Evolutionary conservation across 2,888 invertebrate species (phyloP).

Genomic region (Nomada ruficornis): DNA sequence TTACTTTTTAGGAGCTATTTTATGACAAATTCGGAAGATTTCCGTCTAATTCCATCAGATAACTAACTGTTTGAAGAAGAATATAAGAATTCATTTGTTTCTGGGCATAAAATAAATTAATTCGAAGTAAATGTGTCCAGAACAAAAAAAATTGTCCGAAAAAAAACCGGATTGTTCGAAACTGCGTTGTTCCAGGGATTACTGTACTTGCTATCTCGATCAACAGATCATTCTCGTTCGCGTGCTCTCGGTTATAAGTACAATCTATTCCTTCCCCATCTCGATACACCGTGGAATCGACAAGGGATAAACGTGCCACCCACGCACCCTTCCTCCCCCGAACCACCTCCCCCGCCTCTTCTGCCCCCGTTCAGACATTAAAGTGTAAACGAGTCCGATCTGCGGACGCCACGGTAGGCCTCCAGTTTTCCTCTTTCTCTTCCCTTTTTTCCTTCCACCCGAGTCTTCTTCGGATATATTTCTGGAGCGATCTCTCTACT

Average conservation of each 20-base stretch:
- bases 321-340: conserved; percentile 64
- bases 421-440: conserved; percentile 67
- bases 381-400: conserved; percentile 80
- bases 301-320: conserved; percentile 73
- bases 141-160: no score
- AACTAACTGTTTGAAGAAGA: no score
- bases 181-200: no score
- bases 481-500: conserved; percentile 70
- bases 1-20: no score
- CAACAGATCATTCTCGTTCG: conserved; percentile 35
- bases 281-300: conserved; percentile 65
- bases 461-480: conserved; percentile 63
- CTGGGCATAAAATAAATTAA: no score
- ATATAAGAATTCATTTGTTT: no score
- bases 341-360: conserved; percentile 30
- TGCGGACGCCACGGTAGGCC: conserved; percentile 71
- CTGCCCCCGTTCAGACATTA: conserved; percentile 70
- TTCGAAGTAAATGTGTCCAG: no score
- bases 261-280: conserved; percentile 57
- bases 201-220: conserved; percentile 8
- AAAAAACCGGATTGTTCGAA: no score
- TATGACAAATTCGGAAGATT: no score
- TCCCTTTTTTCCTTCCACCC: conserved; percentile 55
- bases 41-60: no score
- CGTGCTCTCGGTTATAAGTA: conserved; percentile 41